phyloP scores from a whole-genome alignment of 2,113 vertebrate genomes.

The Oncorhynchus masou region DNA sequence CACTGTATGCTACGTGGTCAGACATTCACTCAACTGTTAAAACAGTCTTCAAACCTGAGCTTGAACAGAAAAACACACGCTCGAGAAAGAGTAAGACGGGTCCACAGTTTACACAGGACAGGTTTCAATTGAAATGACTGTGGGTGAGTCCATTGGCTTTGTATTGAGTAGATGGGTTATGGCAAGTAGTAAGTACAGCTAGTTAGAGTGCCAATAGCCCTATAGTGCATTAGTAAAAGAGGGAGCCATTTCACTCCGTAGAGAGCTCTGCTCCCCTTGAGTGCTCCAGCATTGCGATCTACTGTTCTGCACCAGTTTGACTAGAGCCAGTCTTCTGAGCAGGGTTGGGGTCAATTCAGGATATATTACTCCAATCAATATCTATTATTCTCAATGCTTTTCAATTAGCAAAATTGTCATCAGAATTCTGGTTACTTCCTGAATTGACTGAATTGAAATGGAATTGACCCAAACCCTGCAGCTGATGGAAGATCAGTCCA shows the following conservation, averaged over 20 bases:
- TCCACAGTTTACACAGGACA: constrained; percentile 7
- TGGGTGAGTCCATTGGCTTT: neutral
- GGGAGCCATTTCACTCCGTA: constrained; percentile 1
- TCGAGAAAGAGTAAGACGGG: constrained; percentile 4
- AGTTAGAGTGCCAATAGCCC: constrained; percentile 25
- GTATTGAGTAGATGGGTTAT: neutral
- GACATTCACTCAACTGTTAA: constrained; percentile 47
- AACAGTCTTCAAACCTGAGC: constrained; percentile 60
- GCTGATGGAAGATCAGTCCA: too few relatives aligned
- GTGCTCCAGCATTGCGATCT: neutral
- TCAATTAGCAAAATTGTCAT: too few relatives aligned
- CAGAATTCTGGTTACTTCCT: too few relatives aligned
- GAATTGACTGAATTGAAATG: too few relatives aligned
- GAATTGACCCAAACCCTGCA: too few relatives aligned
- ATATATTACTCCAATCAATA: neutral
- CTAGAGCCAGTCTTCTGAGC: neutral
- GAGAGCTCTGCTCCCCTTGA: neutral
- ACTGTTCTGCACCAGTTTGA: neutral
- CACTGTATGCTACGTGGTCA: constrained; percentile 17
- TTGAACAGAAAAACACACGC: constrained; percentile 28
- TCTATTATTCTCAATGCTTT: too few relatives aligned
- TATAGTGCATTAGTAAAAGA: constrained; percentile 24
- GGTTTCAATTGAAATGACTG: constrained; percentile 7
- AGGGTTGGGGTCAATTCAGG: neutral
- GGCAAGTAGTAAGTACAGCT: neutral